Evolutionary conservation across 2,888 invertebrate genomes (phyloP).

Genomic region (Pelosia muscerda): DNA sequence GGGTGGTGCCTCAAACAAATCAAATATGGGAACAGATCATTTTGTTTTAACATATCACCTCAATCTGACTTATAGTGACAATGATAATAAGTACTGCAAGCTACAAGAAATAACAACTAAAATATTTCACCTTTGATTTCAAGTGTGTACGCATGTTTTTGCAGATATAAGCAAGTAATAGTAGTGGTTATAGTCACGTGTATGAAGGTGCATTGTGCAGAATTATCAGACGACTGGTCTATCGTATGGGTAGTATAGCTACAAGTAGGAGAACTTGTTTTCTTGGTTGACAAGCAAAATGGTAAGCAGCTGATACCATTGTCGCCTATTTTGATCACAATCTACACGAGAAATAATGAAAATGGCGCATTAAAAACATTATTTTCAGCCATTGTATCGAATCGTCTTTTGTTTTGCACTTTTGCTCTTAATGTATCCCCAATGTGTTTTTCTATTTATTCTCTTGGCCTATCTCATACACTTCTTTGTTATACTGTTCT

Average conservation of each 20-base stretch:
- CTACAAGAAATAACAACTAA: neutral
- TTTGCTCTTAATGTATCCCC: conserved; percentile 7
- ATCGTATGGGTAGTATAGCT: conserved; percentile 6
- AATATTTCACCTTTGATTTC: neutral
- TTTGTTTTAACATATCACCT: neutral
- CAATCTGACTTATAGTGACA: neutral
- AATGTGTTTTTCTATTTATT: conserved; percentile 29
- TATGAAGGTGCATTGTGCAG: conserved; percentile 13
- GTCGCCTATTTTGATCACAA: conserved; percentile 23
- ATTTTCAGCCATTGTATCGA: conserved; percentile 14
- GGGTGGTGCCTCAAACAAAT: no score
- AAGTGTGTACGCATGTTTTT: neutral
- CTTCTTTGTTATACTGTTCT: conserved; percentile 41
- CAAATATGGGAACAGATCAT: neutral
- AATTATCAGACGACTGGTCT: conserved; percentile 14
- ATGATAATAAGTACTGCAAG: neutral
- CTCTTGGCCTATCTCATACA: conserved; percentile 31
- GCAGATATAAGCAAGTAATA: neutral
- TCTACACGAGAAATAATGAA: conserved; percentile 22
- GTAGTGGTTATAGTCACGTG: conserved; percentile 6
- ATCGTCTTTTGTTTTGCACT: conserved; percentile 18
- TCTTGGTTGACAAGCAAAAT: conserved; percentile 18
- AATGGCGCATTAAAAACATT: conserved; percentile 19
- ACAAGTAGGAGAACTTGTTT: conserved; percentile 21
- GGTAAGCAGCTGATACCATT: conserved; percentile 25